phyloP scores from a whole-genome alignment of 2,888 invertebrate species.

The Myopa testacea region DNA sequence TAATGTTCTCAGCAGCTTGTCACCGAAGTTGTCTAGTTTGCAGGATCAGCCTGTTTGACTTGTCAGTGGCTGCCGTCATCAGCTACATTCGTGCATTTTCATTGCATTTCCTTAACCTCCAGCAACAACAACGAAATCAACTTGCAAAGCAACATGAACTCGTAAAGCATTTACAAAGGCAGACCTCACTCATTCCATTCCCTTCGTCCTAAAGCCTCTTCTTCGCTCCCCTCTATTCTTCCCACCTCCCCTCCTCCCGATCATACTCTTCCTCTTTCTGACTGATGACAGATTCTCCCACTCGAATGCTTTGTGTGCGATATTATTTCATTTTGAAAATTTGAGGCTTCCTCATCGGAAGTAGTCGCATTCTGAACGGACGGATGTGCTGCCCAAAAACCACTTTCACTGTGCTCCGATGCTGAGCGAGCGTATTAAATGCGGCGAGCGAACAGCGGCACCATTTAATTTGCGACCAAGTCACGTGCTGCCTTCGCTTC shows the following conservation, averaged over 20 bases:
- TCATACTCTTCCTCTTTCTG: no score
- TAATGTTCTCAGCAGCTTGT: neutral
- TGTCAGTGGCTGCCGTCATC: constrained; percentile 4
- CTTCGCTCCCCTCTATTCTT: no score
- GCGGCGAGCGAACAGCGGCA: constrained; percentile 8
- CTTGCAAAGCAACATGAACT: neutral
- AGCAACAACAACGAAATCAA: neutral
- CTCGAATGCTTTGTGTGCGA: constrained; percentile 29
- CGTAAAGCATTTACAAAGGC: neutral
- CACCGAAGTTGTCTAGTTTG: constrained; percentile 14
- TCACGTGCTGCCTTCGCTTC: constrained; percentile 34
- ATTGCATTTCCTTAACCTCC: constrained; percentile 8
- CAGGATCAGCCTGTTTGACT: neutral
- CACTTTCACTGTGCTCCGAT: constrained; percentile 18
- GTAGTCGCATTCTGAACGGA: constrained; percentile 48
- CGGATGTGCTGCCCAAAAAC: constrained; percentile 28
- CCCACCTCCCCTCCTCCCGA: no score
- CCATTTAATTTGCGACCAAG: constrained; percentile 32
- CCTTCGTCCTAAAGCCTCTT: no score
- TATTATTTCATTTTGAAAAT: constrained; percentile 40
- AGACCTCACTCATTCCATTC: neutral
- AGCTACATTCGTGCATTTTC: constrained; percentile 5
- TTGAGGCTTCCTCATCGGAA: constrained; percentile 49
- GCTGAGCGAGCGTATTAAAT: constrained; percentile 32
- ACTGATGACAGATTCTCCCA: neutral